Evolutionary conservation across 2,113 vertebrate species (phyloP).

Genomic region (Cacatua alba): DNA sequence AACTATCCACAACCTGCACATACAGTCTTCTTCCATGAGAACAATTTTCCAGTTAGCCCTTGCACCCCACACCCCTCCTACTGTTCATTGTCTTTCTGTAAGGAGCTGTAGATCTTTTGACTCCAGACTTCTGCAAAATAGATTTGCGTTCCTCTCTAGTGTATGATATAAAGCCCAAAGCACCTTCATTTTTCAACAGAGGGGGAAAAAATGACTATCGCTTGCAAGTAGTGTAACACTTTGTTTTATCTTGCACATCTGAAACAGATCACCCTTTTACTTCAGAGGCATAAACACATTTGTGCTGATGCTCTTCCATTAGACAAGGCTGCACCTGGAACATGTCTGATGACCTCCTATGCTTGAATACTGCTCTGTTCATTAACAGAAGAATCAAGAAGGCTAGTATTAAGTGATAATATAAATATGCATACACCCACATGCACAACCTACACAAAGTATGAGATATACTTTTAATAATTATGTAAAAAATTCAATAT

Average conservation of each 20-base stretch:
- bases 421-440: rapidly evolving
- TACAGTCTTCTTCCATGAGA: not conserved
- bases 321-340: conserved; percentile 44
- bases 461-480: not conserved
- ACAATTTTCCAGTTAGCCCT: not conserved
- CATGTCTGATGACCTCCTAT: conserved; percentile 40
- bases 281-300: conserved; percentile 60
- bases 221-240: conserved; percentile 14
- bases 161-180: not conserved
- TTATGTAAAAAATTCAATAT: not conserved
- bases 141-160: not conserved
- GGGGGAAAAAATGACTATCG: not conserved
- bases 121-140: conserved; percentile 15
- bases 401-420: not conserved
- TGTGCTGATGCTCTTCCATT: not conserved
- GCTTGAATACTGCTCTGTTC: not conserved
- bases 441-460: not conserved
- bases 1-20: not conserved
- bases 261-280: conserved; percentile 58
- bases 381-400: conserved; percentile 18
- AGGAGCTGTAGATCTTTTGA: not conserved
- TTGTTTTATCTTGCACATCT: conserved; percentile 57
- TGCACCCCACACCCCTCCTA: not conserved
- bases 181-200: not conserved
- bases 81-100: conserved; percentile 4